Evolutionary conservation across 1,140 invertebrate species (phyloP).

Genomic region (Leptinotarsa lineolata): DNA sequence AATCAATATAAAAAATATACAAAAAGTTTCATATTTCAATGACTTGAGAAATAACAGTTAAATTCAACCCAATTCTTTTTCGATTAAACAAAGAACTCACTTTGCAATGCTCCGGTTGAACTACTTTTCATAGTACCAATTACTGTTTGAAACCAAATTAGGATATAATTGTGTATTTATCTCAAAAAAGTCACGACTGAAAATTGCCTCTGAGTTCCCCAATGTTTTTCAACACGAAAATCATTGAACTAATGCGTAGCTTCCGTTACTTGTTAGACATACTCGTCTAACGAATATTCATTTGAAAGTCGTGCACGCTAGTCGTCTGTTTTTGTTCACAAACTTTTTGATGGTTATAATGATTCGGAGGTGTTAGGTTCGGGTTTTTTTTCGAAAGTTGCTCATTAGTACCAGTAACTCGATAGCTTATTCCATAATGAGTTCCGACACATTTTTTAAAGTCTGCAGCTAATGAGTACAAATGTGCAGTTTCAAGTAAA

Average conservation of each 20-base stretch:
- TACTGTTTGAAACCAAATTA: neutral
- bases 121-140: neutral
- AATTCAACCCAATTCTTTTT: too few relatives aligned
- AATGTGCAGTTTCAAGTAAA: too few relatives aligned
- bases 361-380: slow-evolving; percentile 10
- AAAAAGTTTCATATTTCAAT: too few relatives aligned
- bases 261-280: slow-evolving; percentile 36
- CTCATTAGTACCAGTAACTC: slow-evolving; percentile 23
- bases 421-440: slow-evolving; percentile 16
- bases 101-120: neutral
- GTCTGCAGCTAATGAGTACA: too few relatives aligned
- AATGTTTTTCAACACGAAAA: slow-evolving; percentile 36
- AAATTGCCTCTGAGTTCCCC: neutral
- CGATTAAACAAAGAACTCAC: neutral
- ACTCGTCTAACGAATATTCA: slow-evolving; percentile 16
- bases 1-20: too few relatives aligned
- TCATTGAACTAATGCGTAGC: slow-evolving; percentile 36
- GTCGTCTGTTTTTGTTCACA: slow-evolving; percentile 8
- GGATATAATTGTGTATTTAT: neutral
- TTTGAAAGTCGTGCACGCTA: neutral
- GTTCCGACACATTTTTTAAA: neutral
- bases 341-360: slow-evolving; percentile 12
- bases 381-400: slow-evolving; percentile 10
- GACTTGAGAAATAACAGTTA: too few relatives aligned
- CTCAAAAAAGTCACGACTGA: neutral